Conservation (phyloP, 2,113 vertebrate species). For the Antigone vipio region DNA sequence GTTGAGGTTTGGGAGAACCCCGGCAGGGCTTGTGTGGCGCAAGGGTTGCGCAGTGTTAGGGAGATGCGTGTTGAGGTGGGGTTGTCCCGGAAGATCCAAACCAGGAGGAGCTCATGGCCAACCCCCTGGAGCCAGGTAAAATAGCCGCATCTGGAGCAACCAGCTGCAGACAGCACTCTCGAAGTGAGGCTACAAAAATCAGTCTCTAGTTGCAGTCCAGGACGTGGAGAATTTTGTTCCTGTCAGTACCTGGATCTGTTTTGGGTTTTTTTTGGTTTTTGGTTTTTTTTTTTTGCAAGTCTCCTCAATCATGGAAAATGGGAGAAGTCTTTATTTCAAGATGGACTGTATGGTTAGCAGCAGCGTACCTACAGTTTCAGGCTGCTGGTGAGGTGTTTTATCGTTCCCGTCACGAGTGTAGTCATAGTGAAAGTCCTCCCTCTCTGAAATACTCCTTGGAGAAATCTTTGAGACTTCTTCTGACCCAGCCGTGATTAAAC, state of each 20-base stretch:
- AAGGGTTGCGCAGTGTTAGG: background rate
- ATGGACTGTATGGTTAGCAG: background rate
- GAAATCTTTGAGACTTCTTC: background rate
- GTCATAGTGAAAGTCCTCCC: background rate
- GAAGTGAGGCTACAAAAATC: background rate
- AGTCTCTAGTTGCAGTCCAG: background rate
- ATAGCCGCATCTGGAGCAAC: background rate
- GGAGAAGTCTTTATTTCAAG: background rate
- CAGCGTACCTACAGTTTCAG: background rate
- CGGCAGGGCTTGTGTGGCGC: fast-evolving
- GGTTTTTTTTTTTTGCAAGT: background rate
- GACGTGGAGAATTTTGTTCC: background rate
- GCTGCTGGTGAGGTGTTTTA: background rate
- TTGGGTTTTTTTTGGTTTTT: too few relatives aligned
- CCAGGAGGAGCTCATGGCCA: background rate
- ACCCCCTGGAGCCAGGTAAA: background rate
- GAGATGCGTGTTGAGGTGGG: background rate
- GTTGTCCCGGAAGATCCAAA: background rate
- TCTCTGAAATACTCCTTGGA: background rate
- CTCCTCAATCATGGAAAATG: background rate
- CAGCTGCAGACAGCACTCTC: background rate
- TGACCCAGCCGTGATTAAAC: background rate
- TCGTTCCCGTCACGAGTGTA: background rate
- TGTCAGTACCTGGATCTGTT: background rate
- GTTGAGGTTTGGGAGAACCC: background rate